Conservation (phyloP, 2,113 vertebrate genomes). For the Microcebus lehilahytsara region DNA sequence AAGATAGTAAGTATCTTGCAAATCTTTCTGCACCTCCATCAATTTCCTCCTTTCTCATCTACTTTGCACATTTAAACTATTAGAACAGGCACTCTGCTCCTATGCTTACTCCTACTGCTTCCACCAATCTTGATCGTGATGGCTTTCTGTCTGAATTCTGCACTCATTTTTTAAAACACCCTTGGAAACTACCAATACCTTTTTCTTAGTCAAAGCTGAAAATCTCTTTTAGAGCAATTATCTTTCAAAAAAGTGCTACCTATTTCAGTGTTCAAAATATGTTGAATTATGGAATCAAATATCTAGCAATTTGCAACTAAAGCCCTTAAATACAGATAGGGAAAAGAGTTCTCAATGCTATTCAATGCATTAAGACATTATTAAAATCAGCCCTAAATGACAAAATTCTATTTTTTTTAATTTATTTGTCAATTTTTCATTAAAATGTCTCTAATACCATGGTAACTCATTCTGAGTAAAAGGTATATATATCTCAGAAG, state of each 20-base stretch:
- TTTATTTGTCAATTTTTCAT: slow-evolving; percentile 6
- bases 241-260: not conserved
- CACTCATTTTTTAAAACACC: not conserved
- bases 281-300: not conserved
- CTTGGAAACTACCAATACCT: not conserved
- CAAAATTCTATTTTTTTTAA: not conserved
- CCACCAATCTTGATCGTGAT: not conserved
- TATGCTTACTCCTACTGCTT: not conserved
- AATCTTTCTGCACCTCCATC: not conserved
- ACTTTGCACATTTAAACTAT: not conserved
- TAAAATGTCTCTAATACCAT: slow-evolving; percentile 10
- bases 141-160: not conserved
- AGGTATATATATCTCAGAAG: not conserved
- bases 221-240: slow-evolving; percentile 18
- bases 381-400: not conserved
- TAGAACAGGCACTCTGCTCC: not conserved
- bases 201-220: not conserved
- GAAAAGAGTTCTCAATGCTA: not conserved
- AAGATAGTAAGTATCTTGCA: not conserved
- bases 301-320: not conserved
- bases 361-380: not conserved
- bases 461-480: not conserved
- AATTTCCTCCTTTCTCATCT: not conserved
- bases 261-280: slow-evolving; percentile 39
- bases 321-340: not conserved